A percentile compares a stretch with the other conserved stretches of the same genome.
phyloP scores from a whole-genome alignment of 2,113 vertebrate species.

The Paradoxurus hermaphroditus region DNA sequence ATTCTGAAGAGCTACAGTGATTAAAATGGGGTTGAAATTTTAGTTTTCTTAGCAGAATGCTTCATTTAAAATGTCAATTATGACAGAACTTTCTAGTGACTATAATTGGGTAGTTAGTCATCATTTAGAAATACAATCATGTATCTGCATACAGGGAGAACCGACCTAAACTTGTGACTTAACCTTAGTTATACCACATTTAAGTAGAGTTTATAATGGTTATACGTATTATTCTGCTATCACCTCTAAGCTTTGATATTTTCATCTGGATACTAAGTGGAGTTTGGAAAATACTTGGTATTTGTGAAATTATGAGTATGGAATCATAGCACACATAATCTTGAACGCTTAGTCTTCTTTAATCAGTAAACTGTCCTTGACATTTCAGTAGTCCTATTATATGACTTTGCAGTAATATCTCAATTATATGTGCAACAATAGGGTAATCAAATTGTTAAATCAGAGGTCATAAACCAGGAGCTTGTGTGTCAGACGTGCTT shows the following conservation, averaged over 20 bases:
- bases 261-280: background rate
- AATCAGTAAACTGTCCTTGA: background rate
- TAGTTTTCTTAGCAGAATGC: constrained; percentile 32
- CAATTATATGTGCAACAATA: background rate
- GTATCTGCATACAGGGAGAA: background rate
- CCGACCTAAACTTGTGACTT: constrained; percentile 53
- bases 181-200: background rate
- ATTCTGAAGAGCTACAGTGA: constrained; percentile 58
- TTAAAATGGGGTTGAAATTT: constrained; percentile 59
- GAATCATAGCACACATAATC: background rate
- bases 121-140: constrained; percentile 37
- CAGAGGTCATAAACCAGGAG: background rate
- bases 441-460: background rate
- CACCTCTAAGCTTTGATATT: background rate
- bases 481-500: background rate
- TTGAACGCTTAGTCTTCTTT: background rate
- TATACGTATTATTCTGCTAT: background rate
- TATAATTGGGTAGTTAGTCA: constrained; percentile 56
- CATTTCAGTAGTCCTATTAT: background rate
- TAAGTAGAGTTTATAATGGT: background rate
- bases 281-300: background rate
- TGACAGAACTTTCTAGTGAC: constrained; percentile 31
- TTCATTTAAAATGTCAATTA: constrained; percentile 63
- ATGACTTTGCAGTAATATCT: background rate
- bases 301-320: background rate